phyloP scores from a whole-genome alignment of 2,888 invertebrate species.

The Achlya flavicornis region DNA sequence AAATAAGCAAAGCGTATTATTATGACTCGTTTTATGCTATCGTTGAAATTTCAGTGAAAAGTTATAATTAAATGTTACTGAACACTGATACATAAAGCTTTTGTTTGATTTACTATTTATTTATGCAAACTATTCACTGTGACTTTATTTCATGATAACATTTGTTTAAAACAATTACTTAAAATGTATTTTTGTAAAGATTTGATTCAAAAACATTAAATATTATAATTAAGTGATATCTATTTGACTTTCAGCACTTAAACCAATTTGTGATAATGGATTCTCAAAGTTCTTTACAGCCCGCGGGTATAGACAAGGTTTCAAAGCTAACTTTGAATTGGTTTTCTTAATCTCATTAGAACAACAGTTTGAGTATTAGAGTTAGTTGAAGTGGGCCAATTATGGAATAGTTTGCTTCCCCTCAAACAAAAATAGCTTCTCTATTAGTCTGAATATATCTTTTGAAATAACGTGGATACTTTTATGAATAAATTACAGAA shows the following conservation, averaged over 20 bases:
- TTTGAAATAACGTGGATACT: not conserved
- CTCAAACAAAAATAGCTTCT: not conserved
- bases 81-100: not conserved
- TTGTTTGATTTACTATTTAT: not conserved
- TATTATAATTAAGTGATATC: not conserved
- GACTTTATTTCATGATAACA: not conserved
- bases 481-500: no score
- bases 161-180: not conserved
- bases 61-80: not conserved
- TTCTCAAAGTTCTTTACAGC: slow-evolving; percentile 12
- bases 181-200: not conserved
- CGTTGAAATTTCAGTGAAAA: not conserved
- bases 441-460: not conserved
- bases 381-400: slow-evolving; percentile 21
- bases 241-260: not conserved
- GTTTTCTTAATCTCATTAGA: slow-evolving; percentile 33
- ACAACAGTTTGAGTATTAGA: slow-evolving; percentile 28
- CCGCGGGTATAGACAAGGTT: slow-evolving; percentile 12
- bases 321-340: slow-evolving; percentile 13
- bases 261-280: not conserved
- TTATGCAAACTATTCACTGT: not conserved
- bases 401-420: slow-evolving; percentile 9
- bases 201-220: not conserved
- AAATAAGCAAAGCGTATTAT: not conserved
- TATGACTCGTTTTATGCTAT: not conserved